phyloP scores from a whole-genome alignment of 2,797 vertebrate genomes.

The Zalophus californianus region DNA sequence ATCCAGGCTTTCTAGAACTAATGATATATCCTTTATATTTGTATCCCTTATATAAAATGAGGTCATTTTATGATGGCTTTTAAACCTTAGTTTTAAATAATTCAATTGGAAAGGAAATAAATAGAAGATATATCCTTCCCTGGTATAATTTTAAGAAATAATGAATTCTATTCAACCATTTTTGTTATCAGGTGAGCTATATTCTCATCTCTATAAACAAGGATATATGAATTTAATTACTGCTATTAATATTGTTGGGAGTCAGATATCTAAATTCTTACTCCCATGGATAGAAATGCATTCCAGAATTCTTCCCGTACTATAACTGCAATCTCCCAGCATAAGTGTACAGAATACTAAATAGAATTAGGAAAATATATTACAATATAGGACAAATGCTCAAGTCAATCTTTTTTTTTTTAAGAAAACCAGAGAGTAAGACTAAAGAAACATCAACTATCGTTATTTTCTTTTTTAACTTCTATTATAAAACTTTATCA shows the following conservation, averaged over 20 bases:
- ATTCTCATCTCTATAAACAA: conserved; percentile 57
- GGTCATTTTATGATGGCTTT: conserved; percentile 68
- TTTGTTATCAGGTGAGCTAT: conserved; percentile 23
- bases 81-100: conserved; percentile 65
- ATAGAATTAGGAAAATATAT: conserved; percentile 62
- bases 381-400: conserved; percentile 38
- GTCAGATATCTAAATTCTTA: conserved; percentile 59
- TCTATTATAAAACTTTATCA: conserved; percentile 2
- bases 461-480: conserved; percentile 26
- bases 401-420: conserved; percentile 68
- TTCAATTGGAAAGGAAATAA: conserved; percentile 65
- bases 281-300: conserved; percentile 42
- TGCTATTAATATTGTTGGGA: conserved; percentile 66
- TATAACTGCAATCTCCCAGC: conserved; percentile 35
- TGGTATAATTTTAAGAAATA: conserved; percentile 57
- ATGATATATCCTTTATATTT: conserved; percentile 12
- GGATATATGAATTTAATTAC: conserved; percentile 69
- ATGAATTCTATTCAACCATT: conserved; percentile 62
- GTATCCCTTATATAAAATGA: neutral
- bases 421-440: neutral
- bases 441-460: neutral
- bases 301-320: conserved; percentile 64
- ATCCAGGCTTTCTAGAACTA: conserved; percentile 36
- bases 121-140: conserved; percentile 3
- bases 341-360: conserved; percentile 40